Base-by-base conservation (phyloP, 2,888 invertebrate species). In the Operophtera brumata region DNA sequence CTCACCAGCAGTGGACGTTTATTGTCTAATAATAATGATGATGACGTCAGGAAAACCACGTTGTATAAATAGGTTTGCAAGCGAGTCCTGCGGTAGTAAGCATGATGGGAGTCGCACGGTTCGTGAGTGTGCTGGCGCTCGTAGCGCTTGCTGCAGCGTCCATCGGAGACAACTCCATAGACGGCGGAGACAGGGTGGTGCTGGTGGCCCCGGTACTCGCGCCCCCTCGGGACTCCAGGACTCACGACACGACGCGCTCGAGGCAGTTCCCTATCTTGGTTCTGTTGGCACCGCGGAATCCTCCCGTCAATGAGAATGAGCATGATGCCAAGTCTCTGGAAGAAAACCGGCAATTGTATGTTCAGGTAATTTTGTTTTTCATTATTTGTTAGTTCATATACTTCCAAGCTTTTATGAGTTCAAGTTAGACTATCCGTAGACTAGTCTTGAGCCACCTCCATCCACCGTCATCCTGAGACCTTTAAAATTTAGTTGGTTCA, bases 21-120 rank as follows among this genome's bases (percentile, higher is more conserved):
- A 20, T 4, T 3, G 20, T 2, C 4, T 20, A 4, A 20, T 20
- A 4, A 20, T 20, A 20, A 20, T 20, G 20, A 28, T 45, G 36
- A 46, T 84, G 84, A 85, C 84, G 85, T 78, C 77, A 76, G 75
- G 77, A 83, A 83, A 82, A 82, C 68, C 80, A 66, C 67, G 66
- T 67, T 65, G 70, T 89, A 89, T 90, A 90, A 81, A 89, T 86
- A 87, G 84, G 80, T 83, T 77, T 71, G 77, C 73, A 69, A 69
- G 67, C 70, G 72, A 62, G 69, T 82, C 84, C 84, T 78, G 77
- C 79, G 80, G 71, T 84, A 88, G 87, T 89, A 56, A 81, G 71
- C 80, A 82, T 73, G 69, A 86, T 87, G 88, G 85, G 83, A 82
- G 77, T 78, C 69, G 41, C 0, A 43, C 47, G 53, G 47, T 37